phyloP scores from a whole-genome alignment of 2,888 invertebrate genomes.

The Stenodema calcarata region DNA sequence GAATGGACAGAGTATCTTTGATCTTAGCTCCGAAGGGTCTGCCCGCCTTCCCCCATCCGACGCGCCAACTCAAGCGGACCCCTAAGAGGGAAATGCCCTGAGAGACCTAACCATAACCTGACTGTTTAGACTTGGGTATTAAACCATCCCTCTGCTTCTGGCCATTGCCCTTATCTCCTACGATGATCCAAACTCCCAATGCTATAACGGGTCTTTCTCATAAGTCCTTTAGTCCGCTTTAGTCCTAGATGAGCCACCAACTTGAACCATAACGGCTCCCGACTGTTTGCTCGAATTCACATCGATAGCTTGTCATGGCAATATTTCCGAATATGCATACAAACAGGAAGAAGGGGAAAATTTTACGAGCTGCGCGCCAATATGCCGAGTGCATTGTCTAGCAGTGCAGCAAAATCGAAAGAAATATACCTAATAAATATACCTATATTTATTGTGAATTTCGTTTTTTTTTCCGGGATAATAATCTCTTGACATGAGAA shows the following conservation, averaged over 20 bases:
- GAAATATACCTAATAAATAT: no score
- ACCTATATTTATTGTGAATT: no score
- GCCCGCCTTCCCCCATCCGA: not conserved
- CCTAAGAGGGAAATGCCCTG: not conserved
- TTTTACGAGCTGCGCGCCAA: no score
- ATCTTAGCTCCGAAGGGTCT: not conserved
- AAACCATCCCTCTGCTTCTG: not conserved
- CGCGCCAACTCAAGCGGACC: not conserved
- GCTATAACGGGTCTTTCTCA: not conserved
- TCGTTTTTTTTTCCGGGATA: no score
- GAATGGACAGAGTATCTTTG: not conserved
- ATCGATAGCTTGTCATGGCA: not conserved
- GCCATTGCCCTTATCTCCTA: not conserved
- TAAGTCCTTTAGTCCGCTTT: not conserved
- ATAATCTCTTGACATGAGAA: no score
- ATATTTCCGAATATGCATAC: no score
- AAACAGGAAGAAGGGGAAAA: no score
- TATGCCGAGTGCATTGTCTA: no score
- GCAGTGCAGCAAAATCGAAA: no score
- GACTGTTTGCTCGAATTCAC: not conserved
- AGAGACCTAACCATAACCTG: not conserved
- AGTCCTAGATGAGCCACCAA: not conserved
- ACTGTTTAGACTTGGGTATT: slow-evolving; percentile 12
- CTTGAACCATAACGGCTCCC: not conserved
- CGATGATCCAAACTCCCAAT: not conserved